Evolutionary conservation across 2,113 vertebrate species (phyloP).

Genomic region (Uropsilus gracilis): DNA sequence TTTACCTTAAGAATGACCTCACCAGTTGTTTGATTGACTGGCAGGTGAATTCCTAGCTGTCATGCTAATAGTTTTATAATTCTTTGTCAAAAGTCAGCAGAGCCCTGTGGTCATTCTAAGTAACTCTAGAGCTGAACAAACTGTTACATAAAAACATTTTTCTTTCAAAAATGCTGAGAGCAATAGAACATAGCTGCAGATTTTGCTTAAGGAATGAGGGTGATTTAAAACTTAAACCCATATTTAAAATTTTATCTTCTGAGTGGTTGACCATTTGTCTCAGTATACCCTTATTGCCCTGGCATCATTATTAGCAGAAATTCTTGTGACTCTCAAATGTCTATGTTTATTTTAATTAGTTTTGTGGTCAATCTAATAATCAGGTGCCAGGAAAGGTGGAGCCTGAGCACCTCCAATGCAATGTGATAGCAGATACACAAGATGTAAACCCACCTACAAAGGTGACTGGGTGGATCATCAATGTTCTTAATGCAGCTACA

Average conservation of each 20-base stretch:
- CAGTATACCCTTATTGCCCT: not conserved
- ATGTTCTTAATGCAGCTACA: not conserved
- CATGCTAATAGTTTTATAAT: not conserved
- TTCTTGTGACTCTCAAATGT: not conserved
- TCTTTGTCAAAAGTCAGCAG: not conserved
- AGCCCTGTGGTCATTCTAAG: not conserved
- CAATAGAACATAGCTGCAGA: not conserved
- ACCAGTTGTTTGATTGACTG: constrained; percentile 11
- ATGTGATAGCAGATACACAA: not conserved
- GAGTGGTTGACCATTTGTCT: not conserved
- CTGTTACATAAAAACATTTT: not conserved
- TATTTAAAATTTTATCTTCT: not conserved
- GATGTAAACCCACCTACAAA: not conserved
- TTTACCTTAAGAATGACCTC: not conserved
- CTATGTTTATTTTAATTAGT: not conserved
- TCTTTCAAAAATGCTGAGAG: not conserved
- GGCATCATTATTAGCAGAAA: not conserved
- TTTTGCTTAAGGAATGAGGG: not conserved
- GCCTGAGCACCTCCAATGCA: not conserved
- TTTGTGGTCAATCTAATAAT: not conserved
- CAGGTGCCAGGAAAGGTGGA: not conserved
- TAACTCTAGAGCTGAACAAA: not conserved
- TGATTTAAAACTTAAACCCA: not conserved
- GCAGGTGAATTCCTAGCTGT: not conserved
- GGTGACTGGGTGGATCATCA: not conserved